phyloP scores from a whole-genome alignment of 2,888 invertebrate species.

The Chymomyza fuscimana region DNA sequence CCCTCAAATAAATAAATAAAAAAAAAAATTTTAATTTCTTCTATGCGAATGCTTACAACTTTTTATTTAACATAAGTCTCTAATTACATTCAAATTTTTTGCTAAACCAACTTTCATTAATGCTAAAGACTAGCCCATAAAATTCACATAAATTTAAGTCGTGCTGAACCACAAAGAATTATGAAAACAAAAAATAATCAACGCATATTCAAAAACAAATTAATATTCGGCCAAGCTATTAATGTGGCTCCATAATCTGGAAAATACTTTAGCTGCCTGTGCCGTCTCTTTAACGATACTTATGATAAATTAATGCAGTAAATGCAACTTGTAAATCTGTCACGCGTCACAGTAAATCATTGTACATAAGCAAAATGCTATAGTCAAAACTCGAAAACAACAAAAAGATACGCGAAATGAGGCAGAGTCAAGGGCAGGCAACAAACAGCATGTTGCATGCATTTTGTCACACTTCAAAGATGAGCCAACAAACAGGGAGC shows the following conservation, averaged over 20 bases:
- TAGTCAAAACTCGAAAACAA: slow-evolving; percentile 48
- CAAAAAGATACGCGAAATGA: slow-evolving; percentile 11
- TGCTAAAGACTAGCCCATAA: not conserved
- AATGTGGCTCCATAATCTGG: not conserved
- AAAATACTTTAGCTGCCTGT: not conserved
- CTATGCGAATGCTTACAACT: no score
- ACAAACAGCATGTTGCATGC: slow-evolving; percentile 12
- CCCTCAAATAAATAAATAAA: no score
- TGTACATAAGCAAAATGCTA: slow-evolving; percentile 63
- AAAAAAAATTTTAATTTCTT: no score
- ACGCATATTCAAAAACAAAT: not conserved
- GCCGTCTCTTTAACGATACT: slow-evolving; percentile 33
- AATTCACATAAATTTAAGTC: not conserved
- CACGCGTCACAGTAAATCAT: slow-evolving; percentile 78
- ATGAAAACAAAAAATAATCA: not conserved
- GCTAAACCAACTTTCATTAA: no score
- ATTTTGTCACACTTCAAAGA: slow-evolving; percentile 41
- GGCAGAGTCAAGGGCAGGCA: slow-evolving; percentile 12
- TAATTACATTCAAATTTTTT: no score
- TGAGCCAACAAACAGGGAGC: slow-evolving; percentile 24
- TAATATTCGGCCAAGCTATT: not conserved
- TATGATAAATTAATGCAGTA: slow-evolving; percentile 75
- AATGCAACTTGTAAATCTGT: slow-evolving; percentile 78
- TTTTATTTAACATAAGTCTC: no score
- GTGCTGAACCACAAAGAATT: not conserved